A percentile compares a stretch with the other conserved stretches of the same genome.
Evolutionary conservation across 1,140 invertebrate species (phyloP).

Genomic region (Triops longicaudatus): DNA sequence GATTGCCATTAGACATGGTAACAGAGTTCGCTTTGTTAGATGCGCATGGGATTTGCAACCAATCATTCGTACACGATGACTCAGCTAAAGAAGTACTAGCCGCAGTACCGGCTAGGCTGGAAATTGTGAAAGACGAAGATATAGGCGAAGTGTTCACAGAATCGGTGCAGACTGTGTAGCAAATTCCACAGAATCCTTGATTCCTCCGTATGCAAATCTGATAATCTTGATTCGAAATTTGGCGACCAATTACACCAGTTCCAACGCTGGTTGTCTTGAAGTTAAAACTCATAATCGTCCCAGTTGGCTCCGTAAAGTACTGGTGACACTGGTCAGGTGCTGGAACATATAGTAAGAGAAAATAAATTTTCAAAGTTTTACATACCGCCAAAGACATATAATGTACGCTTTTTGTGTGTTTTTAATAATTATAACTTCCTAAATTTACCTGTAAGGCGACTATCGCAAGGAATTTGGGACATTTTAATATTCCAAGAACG

Average conservation of each 20-base stretch:
- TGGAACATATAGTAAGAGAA: not conserved
- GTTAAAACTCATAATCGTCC: constrained; percentile 20
- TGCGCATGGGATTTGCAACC: constrained; percentile 68
- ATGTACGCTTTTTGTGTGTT: no score
- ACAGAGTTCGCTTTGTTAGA: constrained; percentile 51
- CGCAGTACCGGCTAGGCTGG: constrained; percentile 5
- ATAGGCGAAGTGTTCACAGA: not conserved
- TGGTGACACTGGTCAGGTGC: constrained; percentile 20
- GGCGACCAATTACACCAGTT: not conserved
- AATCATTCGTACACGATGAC: constrained; percentile 55
- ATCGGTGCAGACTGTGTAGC: constrained; percentile 20
- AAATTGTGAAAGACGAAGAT: not conserved
- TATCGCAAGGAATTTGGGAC: constrained; percentile 17
- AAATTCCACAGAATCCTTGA: constrained; percentile 19
- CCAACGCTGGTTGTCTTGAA: not conserved
- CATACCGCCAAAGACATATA: no score
- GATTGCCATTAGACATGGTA: constrained; percentile 36
- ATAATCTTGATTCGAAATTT: constrained; percentile 17
- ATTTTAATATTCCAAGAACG: constrained; percentile 21
- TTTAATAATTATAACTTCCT: not conserved
- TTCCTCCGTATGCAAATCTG: constrained; percentile 10
- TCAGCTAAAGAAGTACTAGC: constrained; percentile 42
- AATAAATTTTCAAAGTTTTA: no score
- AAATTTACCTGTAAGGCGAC: not conserved
- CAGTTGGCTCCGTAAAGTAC: not conserved